Evolutionary conservation across 2,113 vertebrate genomes (phyloP).

Genomic region (Pelvicachromis taeniatus): DNA sequence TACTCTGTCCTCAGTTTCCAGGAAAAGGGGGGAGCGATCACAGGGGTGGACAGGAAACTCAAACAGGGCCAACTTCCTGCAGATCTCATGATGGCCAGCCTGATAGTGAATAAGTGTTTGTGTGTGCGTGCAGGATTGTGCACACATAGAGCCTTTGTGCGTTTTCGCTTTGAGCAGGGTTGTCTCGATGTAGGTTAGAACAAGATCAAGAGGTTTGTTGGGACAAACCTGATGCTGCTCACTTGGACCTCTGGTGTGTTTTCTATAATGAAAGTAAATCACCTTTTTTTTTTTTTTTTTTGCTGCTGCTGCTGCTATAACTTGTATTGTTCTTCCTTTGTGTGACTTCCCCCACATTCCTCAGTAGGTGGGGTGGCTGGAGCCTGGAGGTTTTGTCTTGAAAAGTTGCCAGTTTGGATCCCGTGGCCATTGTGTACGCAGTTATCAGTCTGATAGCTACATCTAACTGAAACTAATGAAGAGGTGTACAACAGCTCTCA

Average conservation of each 20-base stretch:
- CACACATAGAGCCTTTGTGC: neutral
- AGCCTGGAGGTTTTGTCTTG: neutral
- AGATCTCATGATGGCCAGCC: constrained; percentile 70
- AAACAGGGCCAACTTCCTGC: constrained; percentile 74
- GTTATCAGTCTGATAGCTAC: neutral
- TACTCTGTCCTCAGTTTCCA: constrained; percentile 60
- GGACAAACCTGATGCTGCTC: neutral
- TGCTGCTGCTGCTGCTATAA: neutral
- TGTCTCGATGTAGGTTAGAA: neutral
- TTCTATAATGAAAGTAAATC: neutral
- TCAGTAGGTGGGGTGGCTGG: constrained; percentile 28
- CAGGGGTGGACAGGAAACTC: constrained; percentile 73
- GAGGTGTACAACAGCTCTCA: neutral
- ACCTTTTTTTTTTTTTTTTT: neutral
- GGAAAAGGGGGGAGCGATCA: constrained; percentile 73
- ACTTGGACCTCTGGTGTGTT: neutral
- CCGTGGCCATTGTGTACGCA: neutral
- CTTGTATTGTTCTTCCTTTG: constrained; percentile 49
- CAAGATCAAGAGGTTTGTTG: neutral
- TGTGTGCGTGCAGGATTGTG: constrained; percentile 15
- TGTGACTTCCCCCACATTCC: constrained; percentile 61
- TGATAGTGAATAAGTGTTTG: constrained; percentile 60
- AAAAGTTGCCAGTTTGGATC: constrained; percentile 29
- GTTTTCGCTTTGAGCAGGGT: neutral
- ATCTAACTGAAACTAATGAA: neutral